phyloP scores from a whole-genome alignment of 2,797 vertebrate species.

The Pangasius larnaudii region DNA sequence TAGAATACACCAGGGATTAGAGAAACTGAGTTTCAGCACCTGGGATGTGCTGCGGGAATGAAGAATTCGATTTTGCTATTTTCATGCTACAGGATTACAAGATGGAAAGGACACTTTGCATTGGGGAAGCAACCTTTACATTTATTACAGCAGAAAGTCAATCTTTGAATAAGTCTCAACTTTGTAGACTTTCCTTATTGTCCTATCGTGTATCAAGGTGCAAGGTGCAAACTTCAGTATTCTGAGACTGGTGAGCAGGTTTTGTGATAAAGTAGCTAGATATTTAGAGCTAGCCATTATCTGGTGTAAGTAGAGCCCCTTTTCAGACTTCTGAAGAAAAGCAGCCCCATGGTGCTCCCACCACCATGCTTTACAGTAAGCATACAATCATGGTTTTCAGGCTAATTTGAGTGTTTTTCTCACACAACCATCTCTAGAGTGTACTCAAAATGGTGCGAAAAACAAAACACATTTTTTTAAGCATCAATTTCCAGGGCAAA shows the following conservation, averaged over 20 bases:
- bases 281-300: not conserved
- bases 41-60: not conserved
- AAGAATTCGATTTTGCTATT: not conserved
- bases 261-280: not conserved
- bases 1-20: not conserved
- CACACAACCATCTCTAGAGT: not conserved
- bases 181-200: not conserved
- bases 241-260: not conserved
- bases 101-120: not conserved
- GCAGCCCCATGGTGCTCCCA: not conserved
- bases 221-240: not conserved
- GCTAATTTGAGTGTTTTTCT: not conserved
- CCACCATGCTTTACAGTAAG: not conserved
- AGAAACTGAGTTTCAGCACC: slow-evolving; percentile 1
- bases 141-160: not conserved
- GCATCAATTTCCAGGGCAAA: not conserved
- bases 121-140: not conserved
- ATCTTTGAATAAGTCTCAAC: not conserved
- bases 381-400: not conserved
- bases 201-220: not conserved
- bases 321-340: not conserved
- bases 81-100: not conserved
- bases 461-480: not conserved
- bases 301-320: not conserved
- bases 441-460: not conserved